These are phyloP conservation scores for Drosophila nannoptera DNA, from an alignment of 1,140 invertebrate genomes.

Conservation along the genomic window DNA sequence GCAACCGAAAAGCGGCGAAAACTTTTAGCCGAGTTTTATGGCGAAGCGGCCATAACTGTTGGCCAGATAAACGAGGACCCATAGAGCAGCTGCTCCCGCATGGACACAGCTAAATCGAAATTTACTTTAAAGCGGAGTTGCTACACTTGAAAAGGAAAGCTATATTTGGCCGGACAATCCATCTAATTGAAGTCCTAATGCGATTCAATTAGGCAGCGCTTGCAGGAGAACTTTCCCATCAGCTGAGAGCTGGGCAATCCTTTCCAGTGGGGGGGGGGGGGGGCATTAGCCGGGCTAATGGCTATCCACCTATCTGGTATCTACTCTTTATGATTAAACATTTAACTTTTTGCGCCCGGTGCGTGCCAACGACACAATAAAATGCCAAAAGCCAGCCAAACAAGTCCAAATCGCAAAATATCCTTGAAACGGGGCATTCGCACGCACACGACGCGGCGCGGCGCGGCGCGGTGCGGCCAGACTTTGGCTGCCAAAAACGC, in stretches of 20 bases:
- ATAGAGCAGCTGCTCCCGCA: neutral
- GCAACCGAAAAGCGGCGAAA: conserved; percentile 12
- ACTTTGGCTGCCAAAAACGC: conserved; percentile 31
- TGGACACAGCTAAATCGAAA: neutral
- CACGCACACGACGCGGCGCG: conserved; percentile 35
- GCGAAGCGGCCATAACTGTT: conserved; percentile 50
- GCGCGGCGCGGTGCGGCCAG: neutral
- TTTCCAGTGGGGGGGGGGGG: conserved; percentile 15
- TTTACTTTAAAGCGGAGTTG: neutral
- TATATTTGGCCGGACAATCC: no score
- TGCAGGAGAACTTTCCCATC: neutral
- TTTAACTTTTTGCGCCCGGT: conserved; percentile 61
- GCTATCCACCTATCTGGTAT: conserved; percentile 18
- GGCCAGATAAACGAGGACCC: conserved; percentile 45
- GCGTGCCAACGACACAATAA: conserved; percentile 71
- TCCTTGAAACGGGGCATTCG: conserved; percentile 62
- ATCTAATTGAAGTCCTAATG: neutral
- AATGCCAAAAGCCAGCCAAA: conserved; percentile 51
- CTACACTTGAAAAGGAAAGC: neutral
- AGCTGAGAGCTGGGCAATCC: neutral
- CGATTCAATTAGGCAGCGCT: conserved; percentile 22
- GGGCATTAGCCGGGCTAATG: conserved; percentile 11
- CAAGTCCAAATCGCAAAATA: conserved; percentile 32
- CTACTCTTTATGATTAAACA: conserved; percentile 61
- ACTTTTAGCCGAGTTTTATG: conserved; percentile 40